Evolutionary conservation across 2,888 invertebrate species (phyloP), one percentile per base, ranked within the genome.

Genomic region (Podabrus alpinus): DNA sequence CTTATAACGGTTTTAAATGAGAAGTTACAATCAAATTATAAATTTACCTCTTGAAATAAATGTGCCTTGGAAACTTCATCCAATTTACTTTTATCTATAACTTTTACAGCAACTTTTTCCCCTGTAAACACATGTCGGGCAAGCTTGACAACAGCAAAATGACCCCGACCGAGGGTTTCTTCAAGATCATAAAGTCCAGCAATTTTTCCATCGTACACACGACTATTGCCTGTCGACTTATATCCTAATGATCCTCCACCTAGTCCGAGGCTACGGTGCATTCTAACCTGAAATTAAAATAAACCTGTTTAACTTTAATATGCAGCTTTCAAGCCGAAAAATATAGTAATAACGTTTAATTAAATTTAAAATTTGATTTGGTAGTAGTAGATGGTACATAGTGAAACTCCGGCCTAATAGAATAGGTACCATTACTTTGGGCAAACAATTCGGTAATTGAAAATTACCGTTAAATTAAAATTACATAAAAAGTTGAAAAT

Each of bases 111-210:
- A 73, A 99, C 99, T 89, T 97, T 97, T 90, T 98, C 98, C 59
- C 98, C 98, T 70, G 99, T 99, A 88, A 99, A 99, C 74, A 99
- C 99, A 91, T 99, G 99, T 79, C 97, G 90, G 21, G 99, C 99
- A 79, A 97, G 89, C 90, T 99, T 99, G 66, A 99, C 99, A 78
- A 98, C 97, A 78, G 99, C 99, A 90, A 98, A 99, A 89, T 99
- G 99, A 75, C 99, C 99, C 77, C 97, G 94, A 67, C 99, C 99
- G 74, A 99, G 92, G 4, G 99, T 99, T 87, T 97, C 96, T 87
- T 97, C 95, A 86, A 99, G 91, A 89, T 99, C 99, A 88, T 99
- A 99, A 69, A 99, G 91, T 73, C 99, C 99, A 83, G 97, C 97
- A 86, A 97, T 97, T 90, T 96, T 96, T 78, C 95, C 93, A 88